Percentiles rank a stretch among this genome's conserved stretches.
phyloP scores from a whole-genome alignment of 2,797 vertebrate species.

The Phalloptychus januarius region DNA sequence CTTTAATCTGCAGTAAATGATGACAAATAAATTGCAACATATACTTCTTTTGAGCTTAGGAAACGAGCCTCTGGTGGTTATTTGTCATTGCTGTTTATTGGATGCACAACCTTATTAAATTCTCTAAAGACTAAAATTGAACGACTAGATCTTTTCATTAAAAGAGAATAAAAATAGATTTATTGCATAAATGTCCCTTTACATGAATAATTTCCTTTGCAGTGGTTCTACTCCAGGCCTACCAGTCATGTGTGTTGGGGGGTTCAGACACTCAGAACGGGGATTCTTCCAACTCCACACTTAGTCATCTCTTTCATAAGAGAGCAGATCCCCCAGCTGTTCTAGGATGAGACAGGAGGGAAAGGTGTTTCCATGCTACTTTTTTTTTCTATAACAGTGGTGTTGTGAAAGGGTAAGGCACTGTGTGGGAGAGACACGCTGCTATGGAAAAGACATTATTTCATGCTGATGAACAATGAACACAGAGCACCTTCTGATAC shows the following conservation, averaged over 20 bases:
- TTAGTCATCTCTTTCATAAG: conserved; percentile 32
- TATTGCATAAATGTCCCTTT: conserved; percentile 12
- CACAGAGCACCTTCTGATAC: conserved; percentile 24
- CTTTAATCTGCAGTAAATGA: neutral
- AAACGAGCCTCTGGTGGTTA: neutral
- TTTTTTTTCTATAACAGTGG: conserved; percentile 29
- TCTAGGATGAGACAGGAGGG: conserved; percentile 11
- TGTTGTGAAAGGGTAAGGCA: conserved; percentile 47
- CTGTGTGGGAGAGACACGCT: conserved; percentile 43
- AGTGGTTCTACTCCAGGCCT: conserved; percentile 31
- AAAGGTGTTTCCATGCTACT: conserved; percentile 21
- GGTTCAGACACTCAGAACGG: conserved; percentile 23
- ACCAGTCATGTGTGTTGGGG: conserved; percentile 42
- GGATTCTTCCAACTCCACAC: conserved; percentile 29
- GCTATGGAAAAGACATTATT: conserved; percentile 69
- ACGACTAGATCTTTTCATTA: neutral
- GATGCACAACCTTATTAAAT: neutral
- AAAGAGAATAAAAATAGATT: conserved; percentile 4
- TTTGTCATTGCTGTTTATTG: neutral
- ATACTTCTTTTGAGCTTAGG: neutral
- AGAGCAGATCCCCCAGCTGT: conserved; percentile 33
- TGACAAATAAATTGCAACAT: neutral
- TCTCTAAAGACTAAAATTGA: neutral
- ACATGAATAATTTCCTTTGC: conserved; percentile 25
- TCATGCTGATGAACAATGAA: conserved; percentile 28